These are phyloP conservation scores for Drosophila auraria DNA, from an alignment of 1,140 invertebrate genomes.

Conservation along the genomic window DNA sequence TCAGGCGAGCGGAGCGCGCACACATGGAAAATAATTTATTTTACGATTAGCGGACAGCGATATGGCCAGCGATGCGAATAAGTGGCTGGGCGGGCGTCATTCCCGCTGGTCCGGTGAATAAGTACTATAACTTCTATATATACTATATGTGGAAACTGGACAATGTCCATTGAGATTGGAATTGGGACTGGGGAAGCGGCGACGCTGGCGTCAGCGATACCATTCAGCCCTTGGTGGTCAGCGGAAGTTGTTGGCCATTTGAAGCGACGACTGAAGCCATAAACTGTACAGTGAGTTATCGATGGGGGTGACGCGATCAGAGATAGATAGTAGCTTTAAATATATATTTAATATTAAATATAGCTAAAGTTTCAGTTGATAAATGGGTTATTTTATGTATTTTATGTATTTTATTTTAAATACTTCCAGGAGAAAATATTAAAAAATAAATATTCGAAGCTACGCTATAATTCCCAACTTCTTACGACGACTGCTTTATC, in stretches of 20 bases:
- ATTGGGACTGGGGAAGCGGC: slow-evolving; percentile 29
- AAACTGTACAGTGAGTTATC: slow-evolving; percentile 36
- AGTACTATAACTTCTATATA: slow-evolving; percentile 9
- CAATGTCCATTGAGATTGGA: slow-evolving; percentile 21
- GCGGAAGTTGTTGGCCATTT: slow-evolving; percentile 46
- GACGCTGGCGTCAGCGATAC: slow-evolving; percentile 67
- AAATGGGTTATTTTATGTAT: not conserved
- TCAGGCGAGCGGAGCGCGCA: slow-evolving; percentile 59
- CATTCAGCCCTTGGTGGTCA: slow-evolving; percentile 6
- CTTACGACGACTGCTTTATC: no score
- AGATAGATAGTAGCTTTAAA: not conserved
- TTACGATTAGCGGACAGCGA: slow-evolving; percentile 66
- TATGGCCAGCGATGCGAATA: slow-evolving; percentile 56
- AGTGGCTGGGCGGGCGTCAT: slow-evolving; percentile 46
- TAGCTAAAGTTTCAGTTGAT: not conserved
- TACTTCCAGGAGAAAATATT: no score
- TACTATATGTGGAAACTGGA: slow-evolving; percentile 4
- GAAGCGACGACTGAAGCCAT: slow-evolving; percentile 19
- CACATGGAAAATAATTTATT: slow-evolving; percentile 80
- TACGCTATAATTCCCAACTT: no score
- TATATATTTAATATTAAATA: not conserved
- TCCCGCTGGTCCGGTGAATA: slow-evolving; percentile 37
- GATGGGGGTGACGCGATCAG: slow-evolving; percentile 9
- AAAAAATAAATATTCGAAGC: no score
- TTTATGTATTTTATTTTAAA: not conserved